Evolutionary conservation across 30 jellyfish, hydroid and myxozoan genomes (phyloP).

Genomic region (Mastigias papua): DNA sequence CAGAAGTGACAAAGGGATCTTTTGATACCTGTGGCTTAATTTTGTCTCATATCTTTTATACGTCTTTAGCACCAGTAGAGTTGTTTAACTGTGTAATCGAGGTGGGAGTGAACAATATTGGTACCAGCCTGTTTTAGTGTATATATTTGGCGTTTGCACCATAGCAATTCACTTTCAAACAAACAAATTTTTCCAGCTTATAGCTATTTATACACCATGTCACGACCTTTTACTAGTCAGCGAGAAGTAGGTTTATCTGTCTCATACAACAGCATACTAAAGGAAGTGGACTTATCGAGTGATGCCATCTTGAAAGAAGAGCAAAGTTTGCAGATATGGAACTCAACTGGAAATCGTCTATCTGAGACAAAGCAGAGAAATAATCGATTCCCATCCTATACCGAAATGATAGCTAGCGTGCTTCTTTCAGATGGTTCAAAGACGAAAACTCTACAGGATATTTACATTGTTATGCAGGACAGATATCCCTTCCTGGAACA

Average conservation of each 20-base stretch:
- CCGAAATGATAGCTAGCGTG: conserved; percentile 92
- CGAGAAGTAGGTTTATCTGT: no score
- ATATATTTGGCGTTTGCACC: not conserved
- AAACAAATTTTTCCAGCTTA: not conserved
- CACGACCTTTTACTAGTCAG: not conserved
- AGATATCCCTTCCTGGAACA: conserved; percentile 63
- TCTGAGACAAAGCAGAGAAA: not conserved
- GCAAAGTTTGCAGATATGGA: not conserved
- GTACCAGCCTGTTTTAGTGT: not conserved
- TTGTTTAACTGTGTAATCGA: conserved; percentile 29
- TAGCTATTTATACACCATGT: not conserved
- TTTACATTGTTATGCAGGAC: conserved; percentile 47
- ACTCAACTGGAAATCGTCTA: not conserved
- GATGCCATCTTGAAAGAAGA: not conserved
- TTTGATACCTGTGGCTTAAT: not conserved
- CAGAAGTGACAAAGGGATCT: not conserved
- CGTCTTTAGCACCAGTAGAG: conserved; percentile 15
- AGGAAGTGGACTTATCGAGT: not conserved
- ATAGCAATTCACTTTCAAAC: not conserved
- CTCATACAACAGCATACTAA: not conserved
- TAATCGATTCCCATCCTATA: conserved; percentile 70
- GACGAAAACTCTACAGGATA: conserved; percentile 67
- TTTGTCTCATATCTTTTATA: not conserved
- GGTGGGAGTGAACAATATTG: conserved; percentile 2
- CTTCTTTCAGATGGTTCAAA: conserved; percentile 48